phyloP scores from a whole-genome alignment of 2,113 vertebrate species.

The Fregetta grallaria region DNA sequence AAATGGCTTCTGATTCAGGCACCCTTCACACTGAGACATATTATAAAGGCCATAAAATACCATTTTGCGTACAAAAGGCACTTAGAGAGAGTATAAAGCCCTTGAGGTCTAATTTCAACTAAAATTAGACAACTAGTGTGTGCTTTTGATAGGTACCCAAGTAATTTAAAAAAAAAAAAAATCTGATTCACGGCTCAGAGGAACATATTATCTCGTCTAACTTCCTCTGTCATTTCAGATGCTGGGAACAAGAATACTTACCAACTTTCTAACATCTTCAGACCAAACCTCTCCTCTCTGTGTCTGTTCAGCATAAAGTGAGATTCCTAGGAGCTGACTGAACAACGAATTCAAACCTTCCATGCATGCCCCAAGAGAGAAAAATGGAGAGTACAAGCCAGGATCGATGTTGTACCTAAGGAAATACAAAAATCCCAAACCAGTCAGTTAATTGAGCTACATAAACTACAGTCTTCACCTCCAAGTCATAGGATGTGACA shows the following conservation, averaged over 20 bases:
- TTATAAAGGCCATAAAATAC: not conserved
- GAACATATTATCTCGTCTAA: not conserved
- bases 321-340: slow-evolving; percentile 85
- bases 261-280: slow-evolving; percentile 93
- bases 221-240: not conserved
- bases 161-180: not conserved
- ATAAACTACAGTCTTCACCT: not conserved
- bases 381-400: slow-evolving; percentile 90
- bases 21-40: not conserved
- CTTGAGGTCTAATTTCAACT: not conserved
- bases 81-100: not conserved
- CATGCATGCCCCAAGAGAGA: slow-evolving; percentile 95
- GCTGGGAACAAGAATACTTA: slow-evolving; percentile 54
- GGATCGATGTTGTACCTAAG: slow-evolving; percentile 94
- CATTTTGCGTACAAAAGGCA: not conserved
- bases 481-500: not conserved
- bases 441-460: not conserved
- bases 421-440: not conserved
- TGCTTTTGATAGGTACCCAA: not conserved
- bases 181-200: not conserved
- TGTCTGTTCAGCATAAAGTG: slow-evolving; percentile 86
- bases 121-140: not conserved
- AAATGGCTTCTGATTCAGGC: not conserved
- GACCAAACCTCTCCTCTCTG: slow-evolving; percentile 90
- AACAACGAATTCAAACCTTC: slow-evolving; percentile 92